phyloP scores from a whole-genome alignment of 1,140 invertebrate species.

The Neodiprion virginianus region DNA sequence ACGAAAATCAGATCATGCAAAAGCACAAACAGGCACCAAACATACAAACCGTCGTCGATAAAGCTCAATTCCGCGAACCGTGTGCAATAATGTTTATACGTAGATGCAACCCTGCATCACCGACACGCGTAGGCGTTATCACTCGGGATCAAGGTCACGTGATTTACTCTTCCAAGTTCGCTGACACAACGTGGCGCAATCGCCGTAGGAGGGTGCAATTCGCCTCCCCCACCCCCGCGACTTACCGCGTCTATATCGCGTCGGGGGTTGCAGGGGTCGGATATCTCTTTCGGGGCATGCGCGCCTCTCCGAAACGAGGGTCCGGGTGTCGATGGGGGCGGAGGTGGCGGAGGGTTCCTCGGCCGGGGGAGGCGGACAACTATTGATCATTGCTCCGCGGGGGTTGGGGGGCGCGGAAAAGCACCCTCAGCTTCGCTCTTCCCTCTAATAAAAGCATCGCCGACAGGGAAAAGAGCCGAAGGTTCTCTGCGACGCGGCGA shows the following conservation, averaged over 20 bases:
- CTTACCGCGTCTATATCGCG: too few species aligned
- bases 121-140: neutral
- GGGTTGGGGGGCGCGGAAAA: neutral
- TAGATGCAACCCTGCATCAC: neutral
- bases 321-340: neutral
- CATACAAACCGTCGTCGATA: too few species aligned
- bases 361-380: neutral
- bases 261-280: neutral
- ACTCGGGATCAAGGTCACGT: slow-evolving; percentile 21
- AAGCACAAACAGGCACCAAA: neutral
- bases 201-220: too few species aligned
- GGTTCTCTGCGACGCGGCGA: neutral
- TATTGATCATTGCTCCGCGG: slow-evolving; percentile 7
- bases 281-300: neutral
- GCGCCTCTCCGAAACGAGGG: neutral
- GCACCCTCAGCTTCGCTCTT: too few species aligned
- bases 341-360: neutral
- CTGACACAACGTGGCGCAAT: slow-evolving; percentile 18
- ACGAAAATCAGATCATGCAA: neutral
- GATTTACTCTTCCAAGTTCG: slow-evolving; percentile 26
- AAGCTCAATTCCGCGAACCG: too few species aligned
- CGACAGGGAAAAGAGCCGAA: neutral
- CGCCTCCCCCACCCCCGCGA: too few species aligned
- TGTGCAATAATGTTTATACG: too few species aligned
- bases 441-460: neutral